These are phyloP conservation scores for Drepanosiphum platanoidis DNA, from an alignment of 2,888 invertebrate genomes.

Conservation along the genomic window DNA sequence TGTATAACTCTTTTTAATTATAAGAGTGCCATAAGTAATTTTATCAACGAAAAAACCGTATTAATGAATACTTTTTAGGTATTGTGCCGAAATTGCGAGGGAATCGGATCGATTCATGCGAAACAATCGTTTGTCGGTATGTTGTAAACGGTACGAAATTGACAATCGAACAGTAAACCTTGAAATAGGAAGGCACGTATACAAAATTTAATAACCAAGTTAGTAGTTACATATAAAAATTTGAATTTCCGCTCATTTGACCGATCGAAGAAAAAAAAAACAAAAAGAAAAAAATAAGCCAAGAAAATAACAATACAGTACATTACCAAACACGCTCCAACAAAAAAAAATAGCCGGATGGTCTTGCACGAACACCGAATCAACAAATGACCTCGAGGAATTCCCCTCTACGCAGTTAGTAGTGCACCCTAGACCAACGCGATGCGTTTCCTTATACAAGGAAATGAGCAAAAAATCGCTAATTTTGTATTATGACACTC, in stretches of 20 bases:
- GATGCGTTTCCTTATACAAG: neutral
- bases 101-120: constrained; percentile 43
- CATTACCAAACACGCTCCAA: constrained; percentile 20
- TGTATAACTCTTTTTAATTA: neutral
- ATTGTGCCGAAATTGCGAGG: neutral
- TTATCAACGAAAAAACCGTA: neutral
- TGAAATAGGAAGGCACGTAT: constrained; percentile 42
- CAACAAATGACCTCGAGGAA: constrained; percentile 34
- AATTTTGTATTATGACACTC: neutral
- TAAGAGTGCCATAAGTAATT: neutral
- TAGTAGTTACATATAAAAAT: constrained; percentile 35
- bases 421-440: neutral
- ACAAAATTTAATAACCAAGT: constrained; percentile 34
- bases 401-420: neutral
- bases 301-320: constrained; percentile 39
- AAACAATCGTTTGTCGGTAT: constrained; percentile 42
- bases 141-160: constrained; percentile 44
- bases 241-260: constrained; percentile 45
- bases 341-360: constrained; percentile 3
- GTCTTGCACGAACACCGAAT: constrained; percentile 50
- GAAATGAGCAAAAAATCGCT: neutral
- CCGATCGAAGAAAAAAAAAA: neutral
- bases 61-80: neutral
- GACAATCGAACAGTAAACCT: constrained; percentile 32
- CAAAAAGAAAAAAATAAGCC: neutral